Conservation (phyloP, 2,797 vertebrate genomes). For the Xyrichtys novacula region DNA sequence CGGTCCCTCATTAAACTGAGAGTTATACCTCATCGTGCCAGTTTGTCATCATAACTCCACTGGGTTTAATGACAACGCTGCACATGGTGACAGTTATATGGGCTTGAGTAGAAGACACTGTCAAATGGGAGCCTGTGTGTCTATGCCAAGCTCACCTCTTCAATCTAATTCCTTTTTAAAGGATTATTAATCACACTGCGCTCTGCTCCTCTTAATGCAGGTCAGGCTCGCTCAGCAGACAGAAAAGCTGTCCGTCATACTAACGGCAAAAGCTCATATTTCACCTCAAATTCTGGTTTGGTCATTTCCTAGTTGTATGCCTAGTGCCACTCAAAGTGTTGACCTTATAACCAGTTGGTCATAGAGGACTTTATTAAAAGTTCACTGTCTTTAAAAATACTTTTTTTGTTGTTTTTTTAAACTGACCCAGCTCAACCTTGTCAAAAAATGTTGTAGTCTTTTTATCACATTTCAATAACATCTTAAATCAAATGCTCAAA, state of each 20-base stretch:
- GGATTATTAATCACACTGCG: conserved; percentile 57
- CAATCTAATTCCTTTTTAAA: conserved; percentile 40
- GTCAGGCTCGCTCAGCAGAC: conserved; percentile 28
- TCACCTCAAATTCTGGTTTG: conserved; percentile 20
- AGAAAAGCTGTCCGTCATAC: not conserved
- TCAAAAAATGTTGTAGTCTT: conserved; percentile 47
- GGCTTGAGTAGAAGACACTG: conserved; percentile 37
- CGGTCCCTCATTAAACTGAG: not conserved
- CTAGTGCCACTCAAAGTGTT: not conserved
- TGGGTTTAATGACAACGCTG: conserved; percentile 41
- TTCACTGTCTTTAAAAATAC: conserved; percentile 25
- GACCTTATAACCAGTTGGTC: not conserved
- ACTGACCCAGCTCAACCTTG: conserved; percentile 50
- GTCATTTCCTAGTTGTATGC: conserved; percentile 5
- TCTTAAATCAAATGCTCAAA: conserved; percentile 54
- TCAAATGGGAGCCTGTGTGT: conserved; percentile 50
- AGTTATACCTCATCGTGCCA: conserved; percentile 25
- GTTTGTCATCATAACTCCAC: conserved; percentile 50
- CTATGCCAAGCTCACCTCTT: conserved; percentile 46
- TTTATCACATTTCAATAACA: conserved; percentile 48
- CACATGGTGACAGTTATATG: conserved; percentile 53
- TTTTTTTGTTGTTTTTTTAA: conserved; percentile 29
- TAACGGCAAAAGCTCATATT: conserved; percentile 7
- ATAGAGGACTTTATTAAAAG: not conserved
- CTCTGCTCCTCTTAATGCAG: conserved; percentile 28